Evolutionary conservation across 2,888 invertebrate genomes (phyloP).

Genomic region (Myopa tessellatipennis): DNA sequence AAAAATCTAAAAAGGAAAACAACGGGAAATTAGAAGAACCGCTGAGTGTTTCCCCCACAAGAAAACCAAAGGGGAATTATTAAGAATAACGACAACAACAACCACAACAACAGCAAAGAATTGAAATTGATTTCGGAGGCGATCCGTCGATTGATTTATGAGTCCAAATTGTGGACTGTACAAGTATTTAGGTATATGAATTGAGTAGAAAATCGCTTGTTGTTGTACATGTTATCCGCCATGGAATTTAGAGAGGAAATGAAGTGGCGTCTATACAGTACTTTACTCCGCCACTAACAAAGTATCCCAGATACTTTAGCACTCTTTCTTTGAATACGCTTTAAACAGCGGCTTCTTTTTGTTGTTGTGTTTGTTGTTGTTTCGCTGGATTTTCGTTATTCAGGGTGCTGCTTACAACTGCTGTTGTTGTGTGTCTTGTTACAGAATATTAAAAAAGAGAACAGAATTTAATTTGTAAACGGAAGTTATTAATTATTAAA

Average conservation of each 20-base stretch:
- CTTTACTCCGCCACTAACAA: background rate
- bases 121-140: slow-evolving; percentile 35
- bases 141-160: slow-evolving; percentile 64
- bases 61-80: background rate
- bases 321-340: background rate
- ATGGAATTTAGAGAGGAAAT: background rate
- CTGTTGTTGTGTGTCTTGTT: background rate
- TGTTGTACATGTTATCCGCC: background rate
- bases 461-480: too few relatives aligned
- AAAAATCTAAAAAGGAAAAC: background rate
- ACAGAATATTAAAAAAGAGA: too few relatives aligned
- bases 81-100: background rate
- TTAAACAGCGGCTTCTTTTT: background rate
- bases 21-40: background rate
- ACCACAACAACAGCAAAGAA: background rate
- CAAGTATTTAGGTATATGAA: background rate
- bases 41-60: background rate
- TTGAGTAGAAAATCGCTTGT: background rate
- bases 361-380: background rate
- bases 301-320: background rate
- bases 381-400: background rate
- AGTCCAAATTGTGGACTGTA: slow-evolving; percentile 57
- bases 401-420: background rate
- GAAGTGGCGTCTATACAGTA: background rate
- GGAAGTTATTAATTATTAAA: too few relatives aligned